Evolutionary conservation across 2,113 vertebrate species (phyloP), one percentile per base, ranked within the genome.

Genomic region (Caranx ignobilis): DNA sequence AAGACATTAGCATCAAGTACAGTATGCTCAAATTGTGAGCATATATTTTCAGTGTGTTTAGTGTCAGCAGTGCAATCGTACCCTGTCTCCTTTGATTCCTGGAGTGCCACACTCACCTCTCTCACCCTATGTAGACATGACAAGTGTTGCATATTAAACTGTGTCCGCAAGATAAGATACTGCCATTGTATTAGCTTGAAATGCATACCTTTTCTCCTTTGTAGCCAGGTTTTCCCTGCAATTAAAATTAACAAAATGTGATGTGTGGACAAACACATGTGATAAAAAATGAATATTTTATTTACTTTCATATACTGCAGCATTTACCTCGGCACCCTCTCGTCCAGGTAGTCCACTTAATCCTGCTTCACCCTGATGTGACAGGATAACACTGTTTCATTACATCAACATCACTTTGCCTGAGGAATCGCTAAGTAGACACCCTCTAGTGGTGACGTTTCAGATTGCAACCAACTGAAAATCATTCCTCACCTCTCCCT

Each of bases 11-110:
- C 9, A 66, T 62, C 5, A 72, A 77, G 75, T 7, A 54, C 19
- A 55, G 34, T 50, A 10, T 26, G 8, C 7, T 54, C 10, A 62
- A 56, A 56, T 15, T 39, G 11, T 37, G 71, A 69, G 56, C 12
- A 50, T 21, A 34, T 18, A 65, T 74, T 57, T 1, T 26, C 26
- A 12, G 19, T 15, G 19, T 43, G 37, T 72, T 4, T 39, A 2
- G 13, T 57, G 10, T 73, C 39, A 39, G 61, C 9, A 52, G 50
- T 31, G 65, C 4, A 35, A 91, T 87, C 93, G 26, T 93, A 97
- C 97, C 94, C 93, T 94, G 89, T 97, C 96, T 91, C 97, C 97
- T 96, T 98, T 98, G 85, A 95, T 93, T 88, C 97, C 97, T 60
- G 97, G 97, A 77, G 94, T 96, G 62, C 97, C 97, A 84, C 97